Base-by-base conservation (phyloP, 2,113 vertebrate genomes). In the Pitta sordida region DNA sequence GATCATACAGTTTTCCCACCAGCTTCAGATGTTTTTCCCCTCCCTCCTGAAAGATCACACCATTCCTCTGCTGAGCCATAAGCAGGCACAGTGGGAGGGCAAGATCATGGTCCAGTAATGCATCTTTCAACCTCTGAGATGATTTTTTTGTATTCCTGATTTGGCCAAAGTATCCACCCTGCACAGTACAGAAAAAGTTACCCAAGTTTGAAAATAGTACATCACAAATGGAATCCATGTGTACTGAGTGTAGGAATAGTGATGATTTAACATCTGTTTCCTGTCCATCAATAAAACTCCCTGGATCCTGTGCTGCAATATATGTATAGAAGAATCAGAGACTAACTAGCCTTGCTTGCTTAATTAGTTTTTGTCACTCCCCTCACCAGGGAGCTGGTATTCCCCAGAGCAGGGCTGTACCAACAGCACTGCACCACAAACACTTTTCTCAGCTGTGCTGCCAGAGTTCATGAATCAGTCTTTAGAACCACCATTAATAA, bases 81-180 rank as follows among this genome's bases (percentile, higher is more conserved):
- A 99, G 98, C 74, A 99, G 96, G 96, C 99, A 99, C 43, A 99
- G 95, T 3, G 99, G 99, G 78, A 99, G 98, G 27, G 99, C 99
- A 95, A 99, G 98, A 93, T 99, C 99, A 22, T 99, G 99, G 94
- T 99, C 99, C 89, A 99, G 89, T 24, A 99, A 98, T 0, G 98
- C 98, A 74, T 99, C 99, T 96, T 99, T 99, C 95, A 99, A 96
- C 46, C 99, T 98, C 95, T 99, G 99, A 52, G 99, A 99, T 1
- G 99, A 99, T 85, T 99, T 99, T 97, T 99, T 99, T 23, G 99
- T 99, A 98, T 99, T 99, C 94, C 99, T 98, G 92, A 99, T 99
- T 94, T 99, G 99, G 36, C 99, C 99, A 58, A 99, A 99, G 97
- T 99, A 99, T 64, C 99, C 99, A 34, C 99, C 99, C 99, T 99